Percentiles rank a stretch among this genome's conserved stretches.
Evolutionary conservation across 1,140 invertebrate genomes (phyloP).

Genomic region (Temnothorax longispinosus): DNA sequence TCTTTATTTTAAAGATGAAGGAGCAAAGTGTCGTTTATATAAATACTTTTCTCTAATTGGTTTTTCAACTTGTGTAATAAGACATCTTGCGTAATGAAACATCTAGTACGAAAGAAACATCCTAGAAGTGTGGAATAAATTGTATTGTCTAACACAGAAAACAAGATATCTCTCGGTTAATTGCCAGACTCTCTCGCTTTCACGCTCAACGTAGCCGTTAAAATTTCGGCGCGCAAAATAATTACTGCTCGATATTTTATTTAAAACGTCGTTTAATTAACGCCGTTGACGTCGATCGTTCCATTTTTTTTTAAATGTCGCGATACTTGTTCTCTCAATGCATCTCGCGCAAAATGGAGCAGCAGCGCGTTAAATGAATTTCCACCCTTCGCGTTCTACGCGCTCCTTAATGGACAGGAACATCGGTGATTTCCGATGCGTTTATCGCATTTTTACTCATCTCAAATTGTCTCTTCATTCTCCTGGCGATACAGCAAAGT

Average conservation of each 20-base stretch:
- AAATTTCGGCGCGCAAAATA: not conserved
- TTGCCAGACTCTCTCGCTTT: not conserved
- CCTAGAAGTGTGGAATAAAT: not conserved
- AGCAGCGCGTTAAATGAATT: conserved; percentile 22
- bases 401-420: conserved; percentile 20
- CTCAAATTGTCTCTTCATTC: conserved; percentile 11
- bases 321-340: not conserved
- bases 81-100: not conserved
- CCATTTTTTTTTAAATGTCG: not conserved
- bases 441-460: conserved; percentile 34
- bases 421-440: conserved; percentile 15
- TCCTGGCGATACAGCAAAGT: not conserved
- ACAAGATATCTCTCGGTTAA: not conserved
- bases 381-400: not conserved
- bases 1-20: not conserved
- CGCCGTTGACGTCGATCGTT: not conserved
- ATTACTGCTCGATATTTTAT: conserved; percentile 4
- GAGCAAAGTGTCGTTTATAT: conserved; percentile 4
- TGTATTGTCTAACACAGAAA: not conserved
- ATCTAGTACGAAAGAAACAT: not conserved
- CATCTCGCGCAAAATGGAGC: not conserved
- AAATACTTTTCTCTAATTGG: conserved; percentile 30
- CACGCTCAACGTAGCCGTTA: not conserved
- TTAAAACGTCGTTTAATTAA: conserved; percentile 23
- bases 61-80: conserved; percentile 9